A percentile compares a stretch with the other conserved stretches of the same genome.
These are phyloP conservation scores for Rafetus swinhoei DNA, from an alignment of 2,113 vertebrate genomes.

Conservation along the genomic window DNA sequence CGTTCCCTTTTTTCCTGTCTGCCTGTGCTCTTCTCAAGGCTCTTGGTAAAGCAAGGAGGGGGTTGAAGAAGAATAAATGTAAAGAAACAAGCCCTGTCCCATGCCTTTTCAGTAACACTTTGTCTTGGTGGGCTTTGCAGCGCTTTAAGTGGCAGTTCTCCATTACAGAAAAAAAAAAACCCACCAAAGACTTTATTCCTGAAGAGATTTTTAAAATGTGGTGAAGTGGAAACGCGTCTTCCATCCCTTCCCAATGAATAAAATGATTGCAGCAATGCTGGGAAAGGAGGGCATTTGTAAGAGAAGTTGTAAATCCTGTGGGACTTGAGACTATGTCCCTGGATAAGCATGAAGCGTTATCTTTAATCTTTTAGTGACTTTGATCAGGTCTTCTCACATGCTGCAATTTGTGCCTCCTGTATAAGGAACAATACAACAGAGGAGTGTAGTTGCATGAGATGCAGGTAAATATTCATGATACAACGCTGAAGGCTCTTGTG, in stretches of 20 bases:
- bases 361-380: neutral
- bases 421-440: neutral
- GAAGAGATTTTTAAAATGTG: neutral
- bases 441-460: neutral
- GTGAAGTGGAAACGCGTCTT: neutral
- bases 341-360: neutral
- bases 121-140: neutral
- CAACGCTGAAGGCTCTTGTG: neutral
- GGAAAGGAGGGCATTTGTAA: neutral
- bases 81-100: neutral
- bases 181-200: neutral
- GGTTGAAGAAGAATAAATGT: neutral
- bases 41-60: neutral
- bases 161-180: neutral
- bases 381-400: neutral
- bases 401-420: neutral
- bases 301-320: neutral
- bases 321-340: neutral
- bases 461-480: neutral
- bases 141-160: neutral
- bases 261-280: neutral
- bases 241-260: neutral
- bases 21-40: neutral
- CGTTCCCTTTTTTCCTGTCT: neutral
- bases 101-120: neutral